Evolutionary conservation across 2,113 vertebrate species (phyloP), one percentile per base, ranked within the genome.

Genomic region (Microtus oregoni): DNA sequence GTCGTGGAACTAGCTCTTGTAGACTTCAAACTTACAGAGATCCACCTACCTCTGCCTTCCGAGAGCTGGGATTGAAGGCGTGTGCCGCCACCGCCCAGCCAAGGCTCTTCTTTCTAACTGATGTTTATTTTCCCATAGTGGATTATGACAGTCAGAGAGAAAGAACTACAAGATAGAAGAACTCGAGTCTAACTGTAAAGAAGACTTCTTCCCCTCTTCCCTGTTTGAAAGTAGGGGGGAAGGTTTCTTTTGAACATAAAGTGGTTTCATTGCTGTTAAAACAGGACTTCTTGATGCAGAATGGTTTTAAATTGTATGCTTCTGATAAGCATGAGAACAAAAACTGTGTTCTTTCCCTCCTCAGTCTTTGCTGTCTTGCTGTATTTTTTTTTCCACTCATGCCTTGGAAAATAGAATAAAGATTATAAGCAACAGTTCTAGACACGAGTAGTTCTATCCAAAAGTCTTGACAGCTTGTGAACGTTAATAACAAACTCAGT

Each of bases 151-250:
- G 55, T 72, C 0, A 2, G n/a, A 22, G 44, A 78, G 81, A 65
- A 47, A 78, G 76, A 65, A 94, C 73, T 81, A 47, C 86, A 95
- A 55, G 47, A 86, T 63, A 30, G 70, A 86, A 81, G 61, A n/a
- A 13, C 77, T n/a, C 1, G 14, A 47, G 19, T n/a, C 44, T 86
- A 30, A 30, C 76, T 73, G 9, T 83, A 52, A 87, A 89, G 47
- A 73, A 3, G 12, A 22, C 4, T 30, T 50, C 12, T 44, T 73
- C 61, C 7, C 4, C 30, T 50, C 12, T 50, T 73, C 61, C 7
- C 0, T 41, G 7, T 50, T 30, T 30, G 13, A 38, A 70, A 70
- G n/a, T 7, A 17, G 11, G 28, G 35, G 35, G 0, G 32, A 61
- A 52, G 19, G 58, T 9, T 83, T 41, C 70, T 61, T 83, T 65